A percentile compares a stretch with the other conserved stretches of the same genome.
These are phyloP conservation scores for Phragmatobia fuliginosa DNA, from an alignment of 2,888 invertebrate species.

Conservation along the genomic window DNA sequence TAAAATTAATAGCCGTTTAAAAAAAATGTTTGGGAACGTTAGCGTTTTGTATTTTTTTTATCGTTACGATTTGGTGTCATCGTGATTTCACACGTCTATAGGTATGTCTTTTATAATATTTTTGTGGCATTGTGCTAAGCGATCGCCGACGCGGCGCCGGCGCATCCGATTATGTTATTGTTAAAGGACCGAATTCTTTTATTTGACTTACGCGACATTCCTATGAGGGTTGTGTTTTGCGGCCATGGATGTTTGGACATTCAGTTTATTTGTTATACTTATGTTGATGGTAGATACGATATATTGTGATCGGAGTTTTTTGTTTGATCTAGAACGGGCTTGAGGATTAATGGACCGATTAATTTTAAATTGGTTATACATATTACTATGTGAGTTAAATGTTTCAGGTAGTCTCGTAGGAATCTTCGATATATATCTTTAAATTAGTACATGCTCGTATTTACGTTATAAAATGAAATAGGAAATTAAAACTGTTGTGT, in stretches of 20 bases:
- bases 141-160: constrained; percentile 80
- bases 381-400: not conserved
- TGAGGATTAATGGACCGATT: constrained; percentile 11
- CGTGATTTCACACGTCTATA: constrained; percentile 79
- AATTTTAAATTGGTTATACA: not conserved
- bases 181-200: constrained; percentile 80
- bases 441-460: not conserved
- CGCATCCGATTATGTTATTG: constrained; percentile 83
- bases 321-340: constrained; percentile 33
- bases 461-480: not conserved
- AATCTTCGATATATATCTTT: not conserved
- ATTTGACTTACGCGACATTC: constrained; percentile 81
- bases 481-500: too few relatives aligned
- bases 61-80: constrained; percentile 69
- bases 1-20: constrained; percentile 54
- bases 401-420: not conserved
- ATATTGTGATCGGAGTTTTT: constrained; percentile 49
- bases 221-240: constrained; percentile 71
- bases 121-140: constrained; percentile 63
- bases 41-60: constrained; percentile 51
- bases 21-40: constrained; percentile 47
- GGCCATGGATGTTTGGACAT: constrained; percentile 62
- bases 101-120: constrained; percentile 74
- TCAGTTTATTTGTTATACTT: constrained; percentile 58
- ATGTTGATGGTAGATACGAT: constrained; percentile 53